A percentile compares a stretch with the other conserved stretches of the same genome.
These are phyloP conservation scores for Pterocles gutturalis DNA, from an alignment of 2,113 vertebrate genomes.

Conservation along the genomic window DNA sequence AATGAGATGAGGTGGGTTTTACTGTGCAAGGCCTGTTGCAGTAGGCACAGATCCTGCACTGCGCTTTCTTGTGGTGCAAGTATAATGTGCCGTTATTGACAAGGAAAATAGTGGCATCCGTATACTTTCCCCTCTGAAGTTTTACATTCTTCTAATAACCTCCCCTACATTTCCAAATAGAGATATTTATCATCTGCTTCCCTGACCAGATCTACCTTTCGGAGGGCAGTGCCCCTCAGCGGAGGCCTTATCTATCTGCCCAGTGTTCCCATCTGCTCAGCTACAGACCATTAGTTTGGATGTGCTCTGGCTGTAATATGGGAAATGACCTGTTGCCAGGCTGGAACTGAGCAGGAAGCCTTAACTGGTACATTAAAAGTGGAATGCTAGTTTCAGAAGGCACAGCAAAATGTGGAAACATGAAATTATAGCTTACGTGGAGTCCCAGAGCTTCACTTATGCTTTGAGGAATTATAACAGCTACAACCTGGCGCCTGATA, in stretches of 20 bases:
- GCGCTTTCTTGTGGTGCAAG: background rate
- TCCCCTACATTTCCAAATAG: background rate
- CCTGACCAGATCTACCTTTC: background rate
- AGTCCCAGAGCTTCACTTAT: background rate
- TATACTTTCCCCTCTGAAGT: background rate
- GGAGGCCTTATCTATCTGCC: background rate
- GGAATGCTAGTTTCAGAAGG: background rate
- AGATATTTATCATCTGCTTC: background rate
- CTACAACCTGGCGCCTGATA: background rate
- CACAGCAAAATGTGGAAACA: background rate
- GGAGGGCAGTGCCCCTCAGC: background rate
- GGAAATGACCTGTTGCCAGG: background rate
- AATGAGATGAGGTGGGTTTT: background rate
- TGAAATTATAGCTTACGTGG: background rate
- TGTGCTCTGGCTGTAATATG: background rate
- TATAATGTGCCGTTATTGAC: fast-evolving
- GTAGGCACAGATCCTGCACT: background rate
- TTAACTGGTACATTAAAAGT: background rate
- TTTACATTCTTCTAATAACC: background rate
- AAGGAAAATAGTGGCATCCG: background rate
- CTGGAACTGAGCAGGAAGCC: background rate
- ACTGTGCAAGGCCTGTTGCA: background rate
- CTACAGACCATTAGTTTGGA: background rate
- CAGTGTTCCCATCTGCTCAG: background rate
- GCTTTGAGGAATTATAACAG: background rate